Conservation (phyloP, 2,113 vertebrate species). For the Daubentonia madagascariensis region DNA sequence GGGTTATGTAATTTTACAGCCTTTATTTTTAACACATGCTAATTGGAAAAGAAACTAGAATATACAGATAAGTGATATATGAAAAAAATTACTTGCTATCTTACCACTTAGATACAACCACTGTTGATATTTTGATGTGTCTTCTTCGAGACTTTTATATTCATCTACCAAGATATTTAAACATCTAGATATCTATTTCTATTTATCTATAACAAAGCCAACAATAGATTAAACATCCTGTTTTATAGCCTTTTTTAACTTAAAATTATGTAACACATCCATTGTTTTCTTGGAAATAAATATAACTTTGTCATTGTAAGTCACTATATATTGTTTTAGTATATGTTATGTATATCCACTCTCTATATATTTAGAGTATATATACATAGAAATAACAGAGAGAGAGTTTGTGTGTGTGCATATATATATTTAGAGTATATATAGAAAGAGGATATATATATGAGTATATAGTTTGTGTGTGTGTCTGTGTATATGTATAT, state of each 20-base stretch:
- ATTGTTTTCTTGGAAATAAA: neutral
- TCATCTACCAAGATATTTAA: neutral
- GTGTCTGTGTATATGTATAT: neutral
- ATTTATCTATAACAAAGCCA: neutral
- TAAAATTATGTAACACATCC: neutral
- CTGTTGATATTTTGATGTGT: neutral
- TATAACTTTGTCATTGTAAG: neutral
- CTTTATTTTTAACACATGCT: neutral
- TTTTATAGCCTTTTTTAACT: neutral
- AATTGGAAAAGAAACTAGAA: neutral
- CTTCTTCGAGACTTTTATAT: neutral
- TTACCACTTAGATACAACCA: neutral
- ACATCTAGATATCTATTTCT: neutral
- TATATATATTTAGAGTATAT: too few relatives aligned
- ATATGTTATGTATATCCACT: neutral
- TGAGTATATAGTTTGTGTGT: neutral
- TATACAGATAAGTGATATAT: neutral
- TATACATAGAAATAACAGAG: too few relatives aligned
- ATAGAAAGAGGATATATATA: too few relatives aligned
- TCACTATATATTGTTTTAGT: neutral
- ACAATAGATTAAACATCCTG: neutral
- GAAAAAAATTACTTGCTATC: neutral
- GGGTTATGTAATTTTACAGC: too few relatives aligned
- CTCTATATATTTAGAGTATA: too few relatives aligned
- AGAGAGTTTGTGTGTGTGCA: too few relatives aligned